Evolutionary conservation across 1,140 invertebrate genomes (phyloP), one percentile per base, ranked within the genome.

Genomic region (Eufriesea mexicana): DNA sequence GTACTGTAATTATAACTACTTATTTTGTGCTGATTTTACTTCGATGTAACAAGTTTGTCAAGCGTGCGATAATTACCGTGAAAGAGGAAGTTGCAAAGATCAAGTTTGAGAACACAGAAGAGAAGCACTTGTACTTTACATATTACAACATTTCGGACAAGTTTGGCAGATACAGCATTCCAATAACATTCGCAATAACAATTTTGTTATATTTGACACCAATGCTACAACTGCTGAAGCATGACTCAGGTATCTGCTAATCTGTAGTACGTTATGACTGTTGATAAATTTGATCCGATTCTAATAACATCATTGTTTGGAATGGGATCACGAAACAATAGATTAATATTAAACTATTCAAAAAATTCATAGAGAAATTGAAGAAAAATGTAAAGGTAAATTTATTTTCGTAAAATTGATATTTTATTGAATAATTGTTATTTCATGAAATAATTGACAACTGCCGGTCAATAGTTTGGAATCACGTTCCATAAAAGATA

Each of bases 161-260:
- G 10, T 78, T 78, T 2, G 18, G 54, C 5, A 70, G 28, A 62
- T 75, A 57, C 20, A 23, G 35, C 5, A 0, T 54, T 12, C 0
- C n/a, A 8, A 12, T 0, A 0, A 20, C 16, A 1, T 8, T 4
- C 1, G 8, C 12, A 9, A 0, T 51, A 28, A 42, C 59, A 16
- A 12, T 28, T 45, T 47, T 47, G 9, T 49, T 23, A 45, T 59
- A 68, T 9, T 47, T 47, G 23, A 35, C 8, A 14, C 42, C 64
- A 61, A 28, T 70, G 10, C 9, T 75, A 5, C 18, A 75, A 0
- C 4, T 75, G 18, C 28, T 62, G 18, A 42, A 20, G 1, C 0
- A 16, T 25, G 6, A 1, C 12, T 61, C 73, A 59, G 73, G 42
- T 75, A 75, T 23, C 20, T 59, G 7, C 20, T 71, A 14, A 8